Evolutionary conservation across 2,797 vertebrate species (phyloP).

Genomic region (Hemitrygon akajei): DNA sequence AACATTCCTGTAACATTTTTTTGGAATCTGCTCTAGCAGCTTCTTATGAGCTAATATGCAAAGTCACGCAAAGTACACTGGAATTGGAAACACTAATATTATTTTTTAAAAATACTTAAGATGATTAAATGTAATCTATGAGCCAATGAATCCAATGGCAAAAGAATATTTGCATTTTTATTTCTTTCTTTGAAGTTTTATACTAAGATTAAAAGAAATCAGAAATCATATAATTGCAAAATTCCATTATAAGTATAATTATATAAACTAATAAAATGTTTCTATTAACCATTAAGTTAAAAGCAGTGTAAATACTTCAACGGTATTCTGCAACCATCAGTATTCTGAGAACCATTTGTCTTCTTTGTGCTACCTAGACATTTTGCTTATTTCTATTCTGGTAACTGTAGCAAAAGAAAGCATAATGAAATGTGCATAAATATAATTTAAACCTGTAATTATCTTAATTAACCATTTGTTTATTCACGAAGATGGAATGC

Average conservation of each 20-base stretch:
- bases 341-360: background rate
- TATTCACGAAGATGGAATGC: background rate
- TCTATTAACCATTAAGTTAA: conserved; percentile 14
- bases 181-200: conserved; percentile 17
- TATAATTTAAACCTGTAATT: background rate
- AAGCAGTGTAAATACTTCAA: background rate
- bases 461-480: background rate
- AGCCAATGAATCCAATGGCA: conserved; percentile 5
- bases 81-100: background rate
- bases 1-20: background rate
- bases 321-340: background rate
- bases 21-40: background rate
- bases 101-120: background rate
- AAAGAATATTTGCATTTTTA: conserved; percentile 15
- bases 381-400: background rate
- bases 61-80: background rate
- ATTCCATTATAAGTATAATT: background rate
- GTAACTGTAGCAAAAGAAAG: background rate
- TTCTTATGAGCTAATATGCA: background rate
- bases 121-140: background rate
- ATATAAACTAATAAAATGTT: background rate
- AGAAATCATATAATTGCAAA: background rate
- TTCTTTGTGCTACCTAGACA: background rate
- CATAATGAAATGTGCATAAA: background rate
- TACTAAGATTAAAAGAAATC: background rate